Evolutionary conservation across 2,113 vertebrate species (phyloP), one percentile per base, ranked within the genome.

Genomic region (Laticauda colubrina): DNA sequence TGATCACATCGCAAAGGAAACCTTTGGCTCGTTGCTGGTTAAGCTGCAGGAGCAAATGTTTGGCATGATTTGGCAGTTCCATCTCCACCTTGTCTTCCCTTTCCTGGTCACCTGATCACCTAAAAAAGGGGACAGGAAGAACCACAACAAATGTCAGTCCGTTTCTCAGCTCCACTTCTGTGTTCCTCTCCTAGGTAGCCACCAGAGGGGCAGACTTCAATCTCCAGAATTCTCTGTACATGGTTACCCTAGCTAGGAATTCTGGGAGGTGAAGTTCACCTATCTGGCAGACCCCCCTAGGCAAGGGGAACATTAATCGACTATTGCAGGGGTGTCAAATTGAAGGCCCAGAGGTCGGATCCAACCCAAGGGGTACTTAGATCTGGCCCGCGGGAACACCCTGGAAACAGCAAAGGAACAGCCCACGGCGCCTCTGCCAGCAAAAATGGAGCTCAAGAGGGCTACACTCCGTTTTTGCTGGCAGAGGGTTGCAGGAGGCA

Each of bases 21-120:
- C 99, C 99, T 97, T 99, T 99, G 97, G 99, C 98, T 97, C 99
- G 98, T 98, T 99, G 99, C 98, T 99, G 99, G 97, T 99, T 99
- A 96, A 99, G 98, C 98, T 99, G 99, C 97, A 99, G 98, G 98
- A 99, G 98, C 98, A 99, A 98, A 98, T 99, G 99, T 98, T 99
- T 99, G 95, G 99, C 99, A 98, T 99, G 99, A 98, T 99, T 99
- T 98, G 99, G 99, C 98, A 99, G 98, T 98, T 99, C 99, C 99
- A 99, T 99, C 97, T 99, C 98, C 98, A 98, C 97, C 98, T 98
- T 98, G 97, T 98, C 98, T 98, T 98, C 98, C 97, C 97, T 96
- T 92, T 93, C 94, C 97, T 95, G 81, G 97, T 97, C 98, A 97
- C 98, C 94, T 95, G 97, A 98, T 98, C 97, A 99, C 98, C 99